Evolutionary conservation across 2,797 vertebrate species (phyloP).

Genomic region (Hoplostethus atlanticus): DNA sequence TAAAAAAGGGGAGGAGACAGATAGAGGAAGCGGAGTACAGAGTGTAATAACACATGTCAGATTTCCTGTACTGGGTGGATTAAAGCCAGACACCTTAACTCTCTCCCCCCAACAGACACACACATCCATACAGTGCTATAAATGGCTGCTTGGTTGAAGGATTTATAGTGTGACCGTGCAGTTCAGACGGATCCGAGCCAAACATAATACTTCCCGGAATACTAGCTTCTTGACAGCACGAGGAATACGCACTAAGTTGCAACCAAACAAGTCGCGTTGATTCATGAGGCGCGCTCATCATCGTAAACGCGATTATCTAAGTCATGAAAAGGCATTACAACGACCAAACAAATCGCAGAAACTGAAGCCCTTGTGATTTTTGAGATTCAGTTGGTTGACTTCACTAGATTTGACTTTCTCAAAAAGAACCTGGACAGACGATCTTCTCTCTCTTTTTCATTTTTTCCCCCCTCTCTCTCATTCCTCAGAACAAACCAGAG

Average conservation of each 20-base stretch:
- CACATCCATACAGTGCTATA: background rate
- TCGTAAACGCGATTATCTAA: constrained; percentile 8
- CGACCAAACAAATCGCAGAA: background rate
- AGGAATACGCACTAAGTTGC: background rate
- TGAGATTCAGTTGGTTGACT: too few relatives aligned
- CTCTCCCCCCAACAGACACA: background rate
- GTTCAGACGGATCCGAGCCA: constrained; percentile 24
- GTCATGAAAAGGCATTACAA: background rate
- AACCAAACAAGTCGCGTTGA: constrained; percentile 6
- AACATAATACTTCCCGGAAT: constrained; percentile 13
- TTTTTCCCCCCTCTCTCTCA: too few relatives aligned
- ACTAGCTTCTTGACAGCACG: background rate
- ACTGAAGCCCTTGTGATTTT: background rate
- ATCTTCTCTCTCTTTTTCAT: too few relatives aligned
- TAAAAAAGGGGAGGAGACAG: background rate
- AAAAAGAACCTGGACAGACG: too few relatives aligned
- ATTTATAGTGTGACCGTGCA: constrained; percentile 19
- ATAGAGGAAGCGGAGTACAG: background rate
- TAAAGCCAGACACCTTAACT: constrained; percentile 30
- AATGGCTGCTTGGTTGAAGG: constrained; percentile 4
- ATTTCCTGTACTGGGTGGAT: constrained; percentile 26
- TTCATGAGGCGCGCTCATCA: constrained; percentile 22
- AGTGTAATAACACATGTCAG: constrained; percentile 34
- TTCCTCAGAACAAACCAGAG: too few relatives aligned
- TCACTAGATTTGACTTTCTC: too few relatives aligned